phyloP scores from a whole-genome alignment of 2,113 vertebrate species.

The Vulpes lagopus region DNA sequence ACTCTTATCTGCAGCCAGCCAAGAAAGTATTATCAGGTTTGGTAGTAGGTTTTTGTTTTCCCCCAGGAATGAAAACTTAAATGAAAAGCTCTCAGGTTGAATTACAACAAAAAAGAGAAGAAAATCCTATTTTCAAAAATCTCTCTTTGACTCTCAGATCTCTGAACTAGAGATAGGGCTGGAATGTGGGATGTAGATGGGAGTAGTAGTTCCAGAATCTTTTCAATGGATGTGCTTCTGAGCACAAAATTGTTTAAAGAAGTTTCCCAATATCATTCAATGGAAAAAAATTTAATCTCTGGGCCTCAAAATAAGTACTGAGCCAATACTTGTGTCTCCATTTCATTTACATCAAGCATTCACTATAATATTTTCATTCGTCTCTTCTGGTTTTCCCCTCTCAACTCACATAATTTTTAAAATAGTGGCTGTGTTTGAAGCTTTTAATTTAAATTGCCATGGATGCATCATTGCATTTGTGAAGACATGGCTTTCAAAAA shows the following conservation, averaged over 20 bases:
- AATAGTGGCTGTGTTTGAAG: not conserved
- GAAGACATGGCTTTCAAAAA: not conserved
- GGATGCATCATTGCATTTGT: not conserved
- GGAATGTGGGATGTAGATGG: constrained; percentile 73
- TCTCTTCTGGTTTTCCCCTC: constrained; percentile 34
- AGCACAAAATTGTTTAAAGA: constrained; percentile 14
- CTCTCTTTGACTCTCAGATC: constrained; percentile 72
- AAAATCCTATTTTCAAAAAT: constrained; percentile 68
- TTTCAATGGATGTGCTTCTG: constrained; percentile 57
- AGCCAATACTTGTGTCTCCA: not conserved
- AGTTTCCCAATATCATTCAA: constrained; percentile 47
- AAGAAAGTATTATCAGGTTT: constrained; percentile 35
- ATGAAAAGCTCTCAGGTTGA: constrained; percentile 68
- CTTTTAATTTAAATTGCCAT: constrained; percentile 21
- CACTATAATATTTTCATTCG: not conserved
- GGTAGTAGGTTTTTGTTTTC: constrained; percentile 44
- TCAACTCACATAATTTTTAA: not conserved
- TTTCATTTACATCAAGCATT: constrained; percentile 37
- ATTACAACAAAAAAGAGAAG: constrained; percentile 59
- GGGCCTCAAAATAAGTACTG: constrained; percentile 45
- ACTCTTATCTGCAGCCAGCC: constrained; percentile 40
- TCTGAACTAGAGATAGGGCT: constrained; percentile 76
- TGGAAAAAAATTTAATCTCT: constrained; percentile 5
- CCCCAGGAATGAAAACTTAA: constrained; percentile 63
- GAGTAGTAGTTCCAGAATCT: constrained; percentile 42